Evolutionary conservation across 2,888 invertebrate species (phyloP), one percentile per base, ranked within the genome.

Genomic region (Eupithecia insigniata): DNA sequence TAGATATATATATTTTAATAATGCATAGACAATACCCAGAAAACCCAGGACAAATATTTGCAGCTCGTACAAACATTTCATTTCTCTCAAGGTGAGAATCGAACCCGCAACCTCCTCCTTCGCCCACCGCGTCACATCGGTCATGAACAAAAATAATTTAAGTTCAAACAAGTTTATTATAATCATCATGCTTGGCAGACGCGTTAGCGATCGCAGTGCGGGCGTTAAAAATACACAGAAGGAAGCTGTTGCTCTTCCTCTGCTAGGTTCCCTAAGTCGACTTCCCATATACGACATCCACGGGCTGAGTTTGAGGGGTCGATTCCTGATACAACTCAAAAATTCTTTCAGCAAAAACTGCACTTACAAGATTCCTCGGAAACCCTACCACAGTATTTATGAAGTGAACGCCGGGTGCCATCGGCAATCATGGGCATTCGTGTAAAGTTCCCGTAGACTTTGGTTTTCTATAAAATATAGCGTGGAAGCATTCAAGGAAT

Each of bases 381-480:
- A 64, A 55, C 46, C 55, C 69, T 73, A 72, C 28, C 60, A 43
- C 43, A 71, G 66, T 68, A 69, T 79, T 77, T 74, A 74, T 36
- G 3, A 73, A 73, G 46, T 68, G 60, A 76, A 74, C 58, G 71
- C 64, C 78, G 70, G 83, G 77, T 74, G 76, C 81, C 81, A 77
- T 69, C 77, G 78, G 79, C 3, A 28, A 58, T 6, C 26, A 58
- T 51, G 14, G 26, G 60, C 60, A 60, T 60, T 60, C 83, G 78
- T 78, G 81, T 81, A 87, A 84, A 84, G 81, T 81, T 80, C 81
- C 82, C 80, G 81, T 80, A 82, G 79, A 72, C 71, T 72, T 67
- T 72, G 82, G 82, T 83, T 89, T 89, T 82, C 87, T 86, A 85
- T 85, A 76, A 84, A 88, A 87, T 85, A 83, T 85, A 84, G 86